Evolutionary conservation across 2,888 invertebrate genomes (phyloP).

Genomic region (Napeogenes inachia): DNA sequence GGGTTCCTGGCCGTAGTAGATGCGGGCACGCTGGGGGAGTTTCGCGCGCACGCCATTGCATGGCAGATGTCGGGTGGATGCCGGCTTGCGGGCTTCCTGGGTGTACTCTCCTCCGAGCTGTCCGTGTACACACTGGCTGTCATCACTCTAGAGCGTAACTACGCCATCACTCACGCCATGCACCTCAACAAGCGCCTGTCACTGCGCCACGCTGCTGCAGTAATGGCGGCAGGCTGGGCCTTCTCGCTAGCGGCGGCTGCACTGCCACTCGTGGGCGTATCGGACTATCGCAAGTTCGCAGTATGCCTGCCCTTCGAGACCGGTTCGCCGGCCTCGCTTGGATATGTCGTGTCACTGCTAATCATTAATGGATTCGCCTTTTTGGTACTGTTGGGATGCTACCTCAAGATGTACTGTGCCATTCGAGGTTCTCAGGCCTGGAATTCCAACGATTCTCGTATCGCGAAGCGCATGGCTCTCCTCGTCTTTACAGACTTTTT

Average conservation of each 20-base stretch:
- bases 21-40: conserved; percentile 96
- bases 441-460: conserved; percentile 97
- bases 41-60: conserved; percentile 96
- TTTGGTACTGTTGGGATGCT: conserved; percentile 95
- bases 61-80: conserved; percentile 98
- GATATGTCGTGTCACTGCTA: conserved; percentile 94
- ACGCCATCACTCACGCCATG: conserved; percentile 98
- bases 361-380: conserved; percentile 96
- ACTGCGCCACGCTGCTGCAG: conserved; percentile 91
- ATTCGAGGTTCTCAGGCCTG: conserved; percentile 97
- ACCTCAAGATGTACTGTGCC: conserved; percentile 98
- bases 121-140: conserved; percentile 97
- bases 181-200: conserved; percentile 96
- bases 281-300: conserved; percentile 97
- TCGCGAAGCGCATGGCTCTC: conserved; percentile 97
- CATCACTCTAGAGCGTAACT: conserved; percentile 96
- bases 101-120: conserved; percentile 94
- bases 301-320: conserved; percentile 98
- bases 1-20: conserved; percentile 97
- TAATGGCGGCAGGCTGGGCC: conserved; percentile 95
- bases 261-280: conserved; percentile 92
- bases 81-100: conserved; percentile 95
- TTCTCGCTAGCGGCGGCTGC: conserved; percentile 92
- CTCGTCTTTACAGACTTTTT: conserved; percentile 97
- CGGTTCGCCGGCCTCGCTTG: conserved; percentile 84